These are phyloP conservation scores for Heteromyza rotundicornis DNA, from an alignment of 2,888 invertebrate species.

Conservation along the genomic window DNA sequence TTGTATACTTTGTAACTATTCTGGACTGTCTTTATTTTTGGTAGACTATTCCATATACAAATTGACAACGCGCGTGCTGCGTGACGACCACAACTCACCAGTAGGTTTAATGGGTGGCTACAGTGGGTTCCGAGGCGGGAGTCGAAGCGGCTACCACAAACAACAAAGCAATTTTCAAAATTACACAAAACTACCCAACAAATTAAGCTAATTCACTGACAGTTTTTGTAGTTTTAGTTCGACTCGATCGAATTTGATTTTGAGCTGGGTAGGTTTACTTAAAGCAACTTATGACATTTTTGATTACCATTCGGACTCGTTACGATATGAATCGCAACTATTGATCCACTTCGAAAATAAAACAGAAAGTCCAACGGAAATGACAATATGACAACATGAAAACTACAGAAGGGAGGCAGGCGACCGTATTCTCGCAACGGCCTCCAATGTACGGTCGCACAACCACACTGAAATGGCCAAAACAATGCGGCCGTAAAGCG, in stretches of 20 bases:
- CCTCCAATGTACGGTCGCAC: not conserved
- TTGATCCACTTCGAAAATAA: constrained; percentile 1
- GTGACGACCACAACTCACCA: too few species aligned
- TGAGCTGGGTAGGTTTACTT: not conserved
- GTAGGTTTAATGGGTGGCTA: not conserved
- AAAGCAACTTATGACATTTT: not conserved
- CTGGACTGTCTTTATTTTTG: not conserved
- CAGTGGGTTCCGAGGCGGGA: too few species aligned
- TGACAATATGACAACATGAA: not conserved
- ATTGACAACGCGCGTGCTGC: not conserved
- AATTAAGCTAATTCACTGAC: constrained; percentile 7
- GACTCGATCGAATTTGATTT: not conserved
- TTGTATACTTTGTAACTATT: constrained; percentile 2
- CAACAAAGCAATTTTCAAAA: constrained; percentile 2
- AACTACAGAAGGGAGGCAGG: not conserved
- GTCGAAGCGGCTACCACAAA: not conserved
- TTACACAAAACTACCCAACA: constrained; percentile 10
- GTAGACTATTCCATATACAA: not conserved
- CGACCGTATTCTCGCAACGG: not conserved
- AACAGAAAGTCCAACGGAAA: not conserved
- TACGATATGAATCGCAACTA: not conserved
- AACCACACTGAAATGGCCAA: not conserved
- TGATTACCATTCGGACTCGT: not conserved
- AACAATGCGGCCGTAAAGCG: constrained; percentile 3
- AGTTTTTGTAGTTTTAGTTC: not conserved